Base-by-base conservation (phyloP, 2,888 invertebrate genomes). In the Leptopilina myrica region DNA sequence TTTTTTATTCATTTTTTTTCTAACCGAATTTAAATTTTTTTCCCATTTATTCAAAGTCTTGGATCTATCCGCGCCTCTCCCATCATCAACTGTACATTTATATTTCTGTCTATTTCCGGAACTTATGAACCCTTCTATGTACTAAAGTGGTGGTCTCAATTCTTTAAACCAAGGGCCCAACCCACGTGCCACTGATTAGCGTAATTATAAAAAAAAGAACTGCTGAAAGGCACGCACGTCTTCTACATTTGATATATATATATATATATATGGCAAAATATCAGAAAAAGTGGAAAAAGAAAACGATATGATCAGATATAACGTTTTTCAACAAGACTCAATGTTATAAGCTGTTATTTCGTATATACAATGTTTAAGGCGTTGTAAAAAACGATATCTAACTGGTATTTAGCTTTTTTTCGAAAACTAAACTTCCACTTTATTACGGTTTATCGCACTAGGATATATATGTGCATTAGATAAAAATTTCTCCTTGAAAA, bases 181-280 rank as follows among this genome's bases (percentile, higher is more conserved):
- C 87, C 89, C 91, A 91, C 91, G 91, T 91, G 91, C 89, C 90
- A 85, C 88, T 89, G 90, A 91, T 91, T 91, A 91, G 88, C 89
- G 89, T 91, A 90, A 90, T 90, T 89, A 88, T 69, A n/a, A 33
- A 56, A 56, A 67, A 66, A 43, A 33, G 33, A 73, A 73, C 33
- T 73, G 56, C n/a, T 33, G 33, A 73, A 73, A 56, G 73, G 33
- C 56, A 73, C 56, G 14, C 73, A 73, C 12, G 20, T 15, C 12
- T 67, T 20, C 14, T 12, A 6, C 69, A 2, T 33, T 33, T 33
- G 33, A 33, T 33, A 26, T 14, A 9, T 33, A 3, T 33, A 33
- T 33, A 33, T 33, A 53, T 53, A 33, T 9, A 33, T 11, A 1
- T 20, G 26, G 26, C 12, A 12, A 14, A 69, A 56, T 73, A 26